Conservation (phyloP, 2,113 vertebrate genomes). For the Triplophysa siluroides region DNA sequence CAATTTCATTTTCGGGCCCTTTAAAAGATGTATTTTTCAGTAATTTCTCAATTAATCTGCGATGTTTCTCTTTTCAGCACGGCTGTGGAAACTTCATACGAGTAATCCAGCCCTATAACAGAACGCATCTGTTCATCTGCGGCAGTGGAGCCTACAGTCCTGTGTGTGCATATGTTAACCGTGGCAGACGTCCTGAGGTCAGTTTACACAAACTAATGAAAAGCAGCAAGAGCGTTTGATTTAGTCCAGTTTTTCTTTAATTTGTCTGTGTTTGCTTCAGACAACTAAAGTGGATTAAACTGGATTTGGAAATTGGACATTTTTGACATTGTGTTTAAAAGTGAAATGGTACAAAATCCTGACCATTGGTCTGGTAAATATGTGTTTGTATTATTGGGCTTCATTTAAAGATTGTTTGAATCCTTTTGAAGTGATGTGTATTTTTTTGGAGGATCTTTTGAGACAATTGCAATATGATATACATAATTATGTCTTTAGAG, state of each 20-base stretch:
- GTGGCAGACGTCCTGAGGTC: constrained; percentile 94
- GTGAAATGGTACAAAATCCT: not conserved
- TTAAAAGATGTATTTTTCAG: too few relatives aligned
- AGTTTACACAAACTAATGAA: constrained; percentile 37
- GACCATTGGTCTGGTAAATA: not conserved
- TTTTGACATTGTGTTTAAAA: too few relatives aligned
- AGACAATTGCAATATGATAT: too few relatives aligned
- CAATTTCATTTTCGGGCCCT: not conserved
- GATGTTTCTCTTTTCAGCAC: constrained; percentile 72
- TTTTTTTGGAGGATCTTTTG: not conserved
- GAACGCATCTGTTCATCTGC: constrained; percentile 93
- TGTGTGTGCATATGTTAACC: constrained; percentile 89
- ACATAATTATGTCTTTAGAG: too few relatives aligned
- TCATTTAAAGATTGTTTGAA: too few relatives aligned
- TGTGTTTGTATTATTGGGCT: not conserved
- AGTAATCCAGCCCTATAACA: constrained; percentile 91
- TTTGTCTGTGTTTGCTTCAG: not conserved
- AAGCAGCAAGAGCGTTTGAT: not conserved
- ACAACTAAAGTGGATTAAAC: not conserved
- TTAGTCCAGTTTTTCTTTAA: not conserved
- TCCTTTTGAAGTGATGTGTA: too few relatives aligned
- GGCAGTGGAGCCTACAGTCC: constrained; percentile 96
- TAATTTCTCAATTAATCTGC: not conserved
- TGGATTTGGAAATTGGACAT: not conserved
- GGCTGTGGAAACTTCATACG: constrained; percentile 96